Evolutionary conservation across 1,140 invertebrate species (phyloP).

Genomic region (Drosophila ambigua): DNA sequence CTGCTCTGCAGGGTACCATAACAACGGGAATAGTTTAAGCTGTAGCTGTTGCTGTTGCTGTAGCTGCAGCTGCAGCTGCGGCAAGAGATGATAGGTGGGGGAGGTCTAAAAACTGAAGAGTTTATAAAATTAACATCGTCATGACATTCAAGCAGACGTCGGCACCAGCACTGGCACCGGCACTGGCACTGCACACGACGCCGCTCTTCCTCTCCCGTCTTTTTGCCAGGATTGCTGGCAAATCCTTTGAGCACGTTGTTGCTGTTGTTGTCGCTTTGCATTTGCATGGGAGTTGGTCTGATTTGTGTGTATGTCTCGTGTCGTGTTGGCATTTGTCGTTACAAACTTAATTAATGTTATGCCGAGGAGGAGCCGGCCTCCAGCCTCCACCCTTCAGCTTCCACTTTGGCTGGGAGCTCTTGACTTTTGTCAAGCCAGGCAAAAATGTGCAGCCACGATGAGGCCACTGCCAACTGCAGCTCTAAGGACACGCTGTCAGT

Average conservation of each 20-base stretch:
- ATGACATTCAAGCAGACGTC: constrained; percentile 59
- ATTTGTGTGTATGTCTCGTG: constrained; percentile 50
- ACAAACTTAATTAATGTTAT: constrained; percentile 75
- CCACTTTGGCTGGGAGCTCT: constrained; percentile 30
- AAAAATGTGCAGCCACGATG: constrained; percentile 40
- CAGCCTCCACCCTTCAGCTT: not conserved
- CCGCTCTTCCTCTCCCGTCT: constrained; percentile 4
- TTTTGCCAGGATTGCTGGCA: not conserved
- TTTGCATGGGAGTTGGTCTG: constrained; percentile 51
- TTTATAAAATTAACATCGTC: constrained; percentile 83
- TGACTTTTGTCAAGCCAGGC: constrained; percentile 60
- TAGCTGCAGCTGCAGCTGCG: not conserved
- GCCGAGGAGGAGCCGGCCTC: constrained; percentile 22
- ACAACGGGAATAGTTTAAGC: constrained; percentile 45
- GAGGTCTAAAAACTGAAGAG: constrained; percentile 62
- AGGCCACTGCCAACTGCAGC: constrained; percentile 9
- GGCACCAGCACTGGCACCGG: not conserved
- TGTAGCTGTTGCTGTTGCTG: not conserved
- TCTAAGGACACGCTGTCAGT: constrained; percentile 53
- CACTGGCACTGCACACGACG: constrained; percentile 12
- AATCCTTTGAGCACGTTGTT: constrained; percentile 56
- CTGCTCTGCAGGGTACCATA: constrained; percentile 1
- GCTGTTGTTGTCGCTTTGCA: constrained; percentile 45
- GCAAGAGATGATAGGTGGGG: constrained; percentile 6
- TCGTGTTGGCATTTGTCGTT: constrained; percentile 75